Conservation (phyloP, 2,888 invertebrate species). For the Sialis fuliginosa region DNA sequence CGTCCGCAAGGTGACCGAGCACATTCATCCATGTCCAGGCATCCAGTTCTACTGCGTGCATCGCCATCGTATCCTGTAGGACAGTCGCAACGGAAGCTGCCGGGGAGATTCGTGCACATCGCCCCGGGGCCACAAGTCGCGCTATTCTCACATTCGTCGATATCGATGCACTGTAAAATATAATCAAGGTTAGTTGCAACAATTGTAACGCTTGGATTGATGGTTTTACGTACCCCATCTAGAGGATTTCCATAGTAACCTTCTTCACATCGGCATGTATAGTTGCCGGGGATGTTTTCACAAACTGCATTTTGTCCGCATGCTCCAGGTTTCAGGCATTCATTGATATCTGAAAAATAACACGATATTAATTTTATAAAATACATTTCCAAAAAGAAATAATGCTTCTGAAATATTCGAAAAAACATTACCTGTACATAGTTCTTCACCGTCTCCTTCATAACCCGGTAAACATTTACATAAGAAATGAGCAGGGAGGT, state of each 20-base stretch:
- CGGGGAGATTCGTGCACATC: constrained; percentile 60
- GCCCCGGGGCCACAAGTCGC: constrained; percentile 67
- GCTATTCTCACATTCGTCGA: constrained; percentile 61
- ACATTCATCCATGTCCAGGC: constrained; percentile 61
- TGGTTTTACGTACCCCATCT: constrained; percentile 32
- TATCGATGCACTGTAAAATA: constrained; percentile 49
- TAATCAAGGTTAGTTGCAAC: not conserved
- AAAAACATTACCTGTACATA: constrained; percentile 50
- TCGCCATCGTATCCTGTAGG: constrained; percentile 68
- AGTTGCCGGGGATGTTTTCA: constrained; percentile 71
- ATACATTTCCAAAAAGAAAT: too few species aligned
- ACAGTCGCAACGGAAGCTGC: constrained; percentile 70
- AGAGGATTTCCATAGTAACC: constrained; percentile 75
- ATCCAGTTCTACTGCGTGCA: constrained; percentile 46
- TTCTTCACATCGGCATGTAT: constrained; percentile 65
- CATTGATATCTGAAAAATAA: constrained; percentile 56
- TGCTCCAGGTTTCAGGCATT: constrained; percentile 63
- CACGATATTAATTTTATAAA: too few species aligned
- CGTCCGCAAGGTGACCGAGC: constrained; percentile 57
- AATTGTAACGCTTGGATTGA: too few species aligned
- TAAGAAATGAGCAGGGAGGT: constrained; percentile 82
- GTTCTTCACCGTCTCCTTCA: constrained; percentile 77
- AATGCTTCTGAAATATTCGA: too few species aligned
- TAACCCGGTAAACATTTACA: constrained; percentile 87
- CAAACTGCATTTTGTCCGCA: constrained; percentile 72